Evolutionary conservation across 2,797 vertebrate genomes (phyloP), one percentile per base, ranked within the genome.

Genomic region (Tadarida brasiliensis): DNA sequence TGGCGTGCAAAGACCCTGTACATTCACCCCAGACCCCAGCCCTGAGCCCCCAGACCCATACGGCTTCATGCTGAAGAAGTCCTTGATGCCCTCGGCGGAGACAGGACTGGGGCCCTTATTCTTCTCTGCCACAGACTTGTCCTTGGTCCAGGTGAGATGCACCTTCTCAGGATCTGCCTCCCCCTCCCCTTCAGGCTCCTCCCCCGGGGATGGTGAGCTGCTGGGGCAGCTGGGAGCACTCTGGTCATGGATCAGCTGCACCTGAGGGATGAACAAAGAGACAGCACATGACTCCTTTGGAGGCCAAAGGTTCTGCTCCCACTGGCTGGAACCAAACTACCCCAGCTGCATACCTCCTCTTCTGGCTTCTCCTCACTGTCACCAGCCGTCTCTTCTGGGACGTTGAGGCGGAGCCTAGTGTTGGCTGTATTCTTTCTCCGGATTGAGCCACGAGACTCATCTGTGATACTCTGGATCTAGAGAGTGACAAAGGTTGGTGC

Each of bases 11-110:
- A 63, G 89, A 24, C 28, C 61, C 65, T 70, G n/a, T 30, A 26
- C 65, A 57, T 74, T 91, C 91, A 44, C 61, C 80, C 96, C 88
- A 57, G 35, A 24, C 82, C 91, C 5, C 0, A 54, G 0, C 47
- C 87, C 86, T 56, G 71, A 47, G 22, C 59, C 80, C 94, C 73
- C 56, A 59, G 90, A 88, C 88, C 78, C 95, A 0, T 99, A 99
- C 99, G 99, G 99, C 98, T 99, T 99, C 99, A 99, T 99, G 98
- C 98, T 99, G 99, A 99, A 99, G 98, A 99, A 99, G 98, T 99
- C 99, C 98, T 99, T 99, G 98, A 99, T 99, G 98, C 99, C 99
- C 96, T 99, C 99, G 0, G 99, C 99, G 95, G 99, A 99, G 98
- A 99, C 98, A 0, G 99, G 99, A 76, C 99, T 99, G 26, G 99